These are phyloP conservation scores for Fabriciana adippe DNA, from an alignment of 2,888 invertebrate species.

Conservation along the genomic window DNA sequence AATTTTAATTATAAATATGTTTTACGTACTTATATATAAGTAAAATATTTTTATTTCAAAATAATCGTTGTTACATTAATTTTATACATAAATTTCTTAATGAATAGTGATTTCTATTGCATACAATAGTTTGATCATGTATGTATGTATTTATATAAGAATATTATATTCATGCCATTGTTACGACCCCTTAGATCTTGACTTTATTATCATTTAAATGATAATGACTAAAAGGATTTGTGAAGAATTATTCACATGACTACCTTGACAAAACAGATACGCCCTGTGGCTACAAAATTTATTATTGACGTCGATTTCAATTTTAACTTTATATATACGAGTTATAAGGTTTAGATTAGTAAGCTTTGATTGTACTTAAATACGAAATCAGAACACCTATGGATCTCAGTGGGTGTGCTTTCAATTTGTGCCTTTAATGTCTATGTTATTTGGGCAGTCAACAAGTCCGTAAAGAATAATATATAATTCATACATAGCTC, in stretches of 20 bases:
- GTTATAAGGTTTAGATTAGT: slow-evolving; percentile 44
- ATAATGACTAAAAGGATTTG: slow-evolving; percentile 79
- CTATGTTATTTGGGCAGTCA: slow-evolving; percentile 59
- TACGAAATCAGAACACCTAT: slow-evolving; percentile 69
- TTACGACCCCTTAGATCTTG: slow-evolving; percentile 63
- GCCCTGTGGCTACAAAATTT: slow-evolving; percentile 74
- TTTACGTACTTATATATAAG: neutral
- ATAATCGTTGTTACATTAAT: slow-evolving; percentile 1
- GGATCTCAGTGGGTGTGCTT: slow-evolving; percentile 73
- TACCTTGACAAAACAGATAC: slow-evolving; percentile 76
- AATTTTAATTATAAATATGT: neutral
- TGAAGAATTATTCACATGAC: slow-evolving; percentile 75
- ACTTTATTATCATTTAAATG: slow-evolving; percentile 79
- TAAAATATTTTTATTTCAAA: neutral
- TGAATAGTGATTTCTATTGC: slow-evolving; percentile 16
- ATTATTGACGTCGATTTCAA: slow-evolving; percentile 29
- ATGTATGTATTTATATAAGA: slow-evolving; percentile 28
- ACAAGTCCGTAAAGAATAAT: slow-evolving; percentile 27
- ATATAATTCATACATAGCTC: slow-evolving; percentile 6
- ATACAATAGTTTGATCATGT: slow-evolving; percentile 35
- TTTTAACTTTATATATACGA: slow-evolving; percentile 33
- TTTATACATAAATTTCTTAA: neutral
- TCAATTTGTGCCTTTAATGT: slow-evolving; percentile 64
- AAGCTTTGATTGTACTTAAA: slow-evolving; percentile 43
- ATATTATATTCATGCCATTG: slow-evolving; percentile 50